Evolutionary conservation across 2,113 vertebrate genomes (phyloP).

Genomic region (Burhinus bistriatus): DNA sequence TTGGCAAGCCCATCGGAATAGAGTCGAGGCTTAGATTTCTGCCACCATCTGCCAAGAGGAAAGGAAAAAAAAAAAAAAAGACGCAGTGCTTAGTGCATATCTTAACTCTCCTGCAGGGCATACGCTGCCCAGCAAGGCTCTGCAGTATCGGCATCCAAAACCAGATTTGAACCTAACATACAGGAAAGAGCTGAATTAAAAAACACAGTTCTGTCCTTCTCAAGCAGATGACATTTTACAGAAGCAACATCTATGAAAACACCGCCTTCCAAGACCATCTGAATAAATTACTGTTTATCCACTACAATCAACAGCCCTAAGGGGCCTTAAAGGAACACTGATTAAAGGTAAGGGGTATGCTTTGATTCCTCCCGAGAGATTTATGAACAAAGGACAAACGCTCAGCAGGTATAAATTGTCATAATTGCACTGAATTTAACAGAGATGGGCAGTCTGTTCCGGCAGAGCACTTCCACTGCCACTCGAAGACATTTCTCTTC

Average conservation of each 20-base stretch:
- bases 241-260: not conserved
- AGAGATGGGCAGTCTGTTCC: not conserved
- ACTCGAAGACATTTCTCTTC: not conserved
- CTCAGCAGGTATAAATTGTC: not conserved
- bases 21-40: slow-evolving; percentile 87
- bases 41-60: slow-evolving; percentile 76
- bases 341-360: not conserved
- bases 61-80: not conserved
- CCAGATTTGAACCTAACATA: not conserved
- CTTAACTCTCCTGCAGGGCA: not conserved
- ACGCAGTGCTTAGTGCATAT: not conserved
- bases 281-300: not conserved
- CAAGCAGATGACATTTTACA: not conserved
- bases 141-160: not conserved
- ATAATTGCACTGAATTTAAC: not conserved
- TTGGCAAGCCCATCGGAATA: slow-evolving; percentile 85
- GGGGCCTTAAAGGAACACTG: not conserved
- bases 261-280: not conserved
- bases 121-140: not conserved
- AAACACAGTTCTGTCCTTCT: not conserved
- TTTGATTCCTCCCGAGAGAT: not conserved
- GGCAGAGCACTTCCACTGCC: not conserved
- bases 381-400: not conserved
- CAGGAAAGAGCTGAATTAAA: not conserved
- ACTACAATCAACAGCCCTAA: not conserved